phyloP scores from a whole-genome alignment of 1,140 invertebrate species.

The Trissolcus basalis region DNA sequence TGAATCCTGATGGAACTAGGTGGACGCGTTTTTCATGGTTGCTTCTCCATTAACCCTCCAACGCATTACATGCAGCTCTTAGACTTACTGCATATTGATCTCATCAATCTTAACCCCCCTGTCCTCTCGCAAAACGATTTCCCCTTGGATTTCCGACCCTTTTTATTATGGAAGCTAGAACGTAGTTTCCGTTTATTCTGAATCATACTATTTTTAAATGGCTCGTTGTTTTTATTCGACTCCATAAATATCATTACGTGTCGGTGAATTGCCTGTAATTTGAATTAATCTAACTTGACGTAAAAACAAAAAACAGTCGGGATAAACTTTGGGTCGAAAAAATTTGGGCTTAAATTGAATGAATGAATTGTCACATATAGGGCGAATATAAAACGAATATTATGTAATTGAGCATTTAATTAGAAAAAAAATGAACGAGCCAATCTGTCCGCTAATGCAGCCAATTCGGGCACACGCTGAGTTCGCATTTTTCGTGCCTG shows the following conservation, averaged over 20 bases:
- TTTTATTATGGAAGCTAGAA: slow-evolving; percentile 56
- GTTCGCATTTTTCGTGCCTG: slow-evolving; percentile 37
- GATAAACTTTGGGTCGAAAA: no score
- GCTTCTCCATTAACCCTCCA: slow-evolving; percentile 71
- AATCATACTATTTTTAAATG: slow-evolving; percentile 45
- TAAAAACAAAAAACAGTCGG: no score
- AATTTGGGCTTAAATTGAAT: no score
- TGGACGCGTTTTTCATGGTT: slow-evolving; percentile 62
- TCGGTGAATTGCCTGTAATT: no score
- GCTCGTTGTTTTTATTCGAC: not conserved
- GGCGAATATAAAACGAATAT: no score
- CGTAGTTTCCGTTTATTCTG: slow-evolving; percentile 43
- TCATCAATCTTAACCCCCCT: slow-evolving; percentile 68
- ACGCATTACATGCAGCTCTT: slow-evolving; percentile 66
- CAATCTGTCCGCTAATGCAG: slow-evolving; percentile 42
- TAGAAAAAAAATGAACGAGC: no score
- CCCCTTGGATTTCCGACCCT: slow-evolving; percentile 54
- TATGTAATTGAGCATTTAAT: no score
- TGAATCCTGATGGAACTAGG: slow-evolving; percentile 62
- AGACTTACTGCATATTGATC: slow-evolving; percentile 76
- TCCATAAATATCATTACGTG: not conserved
- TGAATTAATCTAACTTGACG: no score
- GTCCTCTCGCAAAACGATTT: slow-evolving; percentile 46
- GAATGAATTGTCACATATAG: no score
- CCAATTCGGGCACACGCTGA: slow-evolving; percentile 42